phyloP scores from a whole-genome alignment of 2,888 invertebrate species.

The Dolichopus griseipennis region DNA sequence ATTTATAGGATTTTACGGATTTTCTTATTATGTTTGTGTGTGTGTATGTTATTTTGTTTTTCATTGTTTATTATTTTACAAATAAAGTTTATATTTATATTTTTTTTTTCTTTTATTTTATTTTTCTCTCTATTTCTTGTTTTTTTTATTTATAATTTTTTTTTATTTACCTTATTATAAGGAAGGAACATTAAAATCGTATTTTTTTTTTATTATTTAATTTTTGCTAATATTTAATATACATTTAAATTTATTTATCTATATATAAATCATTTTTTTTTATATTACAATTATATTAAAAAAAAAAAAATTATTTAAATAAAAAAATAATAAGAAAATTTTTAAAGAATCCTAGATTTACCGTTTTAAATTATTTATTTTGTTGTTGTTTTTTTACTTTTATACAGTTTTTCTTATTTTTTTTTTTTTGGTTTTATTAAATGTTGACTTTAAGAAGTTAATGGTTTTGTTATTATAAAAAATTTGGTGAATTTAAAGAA shows the following conservation, averaged over 20 bases:
- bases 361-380: background rate
- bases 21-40: background rate
- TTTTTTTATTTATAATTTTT: too few relatives aligned
- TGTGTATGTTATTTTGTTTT: background rate
- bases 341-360: background rate
- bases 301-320: background rate
- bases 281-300: background rate
- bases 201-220: conserved; percentile 2
- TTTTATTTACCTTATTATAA: conserved; percentile 26
- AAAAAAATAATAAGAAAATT: background rate
- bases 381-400: too few relatives aligned
- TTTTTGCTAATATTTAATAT: background rate
- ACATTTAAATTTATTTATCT: conserved; percentile 1
- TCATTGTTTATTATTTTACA: background rate
- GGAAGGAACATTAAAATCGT: conserved; percentile 28
- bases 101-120: background rate
- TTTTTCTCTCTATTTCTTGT: background rate
- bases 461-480: background rate
- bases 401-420: background rate
- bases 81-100: background rate
- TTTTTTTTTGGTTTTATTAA: too few relatives aligned
- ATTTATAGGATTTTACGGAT: background rate
- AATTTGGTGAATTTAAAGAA: too few relatives aligned
- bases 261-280: background rate
- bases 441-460: background rate